These are phyloP conservation scores for Lasioglossum villosulum DNA, from an alignment of 2,888 invertebrate genomes.

Conservation along the genomic window DNA sequence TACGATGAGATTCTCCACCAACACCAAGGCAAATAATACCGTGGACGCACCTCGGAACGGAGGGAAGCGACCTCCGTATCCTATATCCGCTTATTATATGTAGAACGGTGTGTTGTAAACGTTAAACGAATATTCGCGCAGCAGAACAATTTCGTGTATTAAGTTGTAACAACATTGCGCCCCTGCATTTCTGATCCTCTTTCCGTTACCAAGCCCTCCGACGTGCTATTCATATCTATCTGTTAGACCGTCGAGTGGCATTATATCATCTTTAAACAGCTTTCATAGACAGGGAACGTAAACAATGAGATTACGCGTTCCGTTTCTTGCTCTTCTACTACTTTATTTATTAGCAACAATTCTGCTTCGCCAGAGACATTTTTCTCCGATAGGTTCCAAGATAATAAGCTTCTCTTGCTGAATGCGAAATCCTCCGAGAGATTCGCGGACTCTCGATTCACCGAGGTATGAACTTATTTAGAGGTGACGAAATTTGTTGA, in stretches of 20 bases:
- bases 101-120: conserved; percentile 56
- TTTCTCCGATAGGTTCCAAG: background rate
- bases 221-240: conserved; percentile 39
- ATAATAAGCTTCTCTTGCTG: background rate
- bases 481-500: background rate
- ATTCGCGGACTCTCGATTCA: background rate
- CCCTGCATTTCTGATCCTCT: conserved; percentile 63
- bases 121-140: conserved; percentile 70
- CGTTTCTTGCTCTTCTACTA: background rate
- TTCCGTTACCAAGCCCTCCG: conserved; percentile 39
- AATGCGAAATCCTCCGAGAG: background rate
- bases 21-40: conserved; percentile 48
- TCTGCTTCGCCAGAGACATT: background rate
- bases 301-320: conserved; percentile 36
- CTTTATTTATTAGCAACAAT: conserved; percentile 21
- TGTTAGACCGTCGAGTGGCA: conserved; percentile 27
- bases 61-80: conserved; percentile 23
- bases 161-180: conserved; percentile 78
- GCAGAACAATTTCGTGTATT: conserved; percentile 77
- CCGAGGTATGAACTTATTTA: background rate
- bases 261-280: conserved; percentile 49
- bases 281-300: conserved; percentile 31
- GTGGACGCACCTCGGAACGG: conserved; percentile 30
- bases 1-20: conserved; percentile 39
- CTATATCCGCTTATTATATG: conserved; percentile 50